Conservation (phyloP, 1,140 invertebrate genomes). For the Ctenoplectra terminalis region DNA sequence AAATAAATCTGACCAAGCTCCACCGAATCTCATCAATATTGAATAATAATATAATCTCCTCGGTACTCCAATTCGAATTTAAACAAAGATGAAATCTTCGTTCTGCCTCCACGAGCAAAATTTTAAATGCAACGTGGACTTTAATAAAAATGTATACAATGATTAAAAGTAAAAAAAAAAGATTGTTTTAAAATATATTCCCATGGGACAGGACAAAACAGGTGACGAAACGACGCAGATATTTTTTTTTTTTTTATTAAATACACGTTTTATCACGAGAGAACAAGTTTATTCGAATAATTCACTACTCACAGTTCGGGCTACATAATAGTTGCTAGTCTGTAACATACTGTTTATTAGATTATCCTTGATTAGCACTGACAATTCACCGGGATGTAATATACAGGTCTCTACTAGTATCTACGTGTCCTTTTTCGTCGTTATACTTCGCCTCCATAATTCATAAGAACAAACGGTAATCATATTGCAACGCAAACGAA, state of each 20-base stretch:
- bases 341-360: constrained; percentile 73
- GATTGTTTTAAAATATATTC: too few species aligned
- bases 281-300: constrained; percentile 82
- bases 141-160: too few species aligned
- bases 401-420: constrained; percentile 76
- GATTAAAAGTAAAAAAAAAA: too few species aligned
- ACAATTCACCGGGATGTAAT: constrained; percentile 74
- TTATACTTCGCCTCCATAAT: constrained; percentile 63
- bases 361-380: constrained; percentile 75
- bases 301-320: constrained; percentile 76
- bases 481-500: constrained; percentile 42
- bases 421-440: constrained; percentile 71
- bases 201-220: background rate
- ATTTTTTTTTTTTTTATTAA: constrained; percentile 10
- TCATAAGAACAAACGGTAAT: constrained; percentile 40
- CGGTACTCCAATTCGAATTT: too few species aligned
- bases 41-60: too few species aligned
- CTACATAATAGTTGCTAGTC: constrained; percentile 77
- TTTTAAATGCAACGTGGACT: too few species aligned
- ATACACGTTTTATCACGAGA: constrained; percentile 75
- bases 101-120: too few species aligned
- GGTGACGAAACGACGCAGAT: background rate
- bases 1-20: too few species aligned
- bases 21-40: too few species aligned
- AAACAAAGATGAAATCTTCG: too few species aligned